Percentiles rank a stretch among this genome's conserved stretches.
phyloP scores from a whole-genome alignment of 2,797 vertebrate genomes.

The Centroberyx gerrardi region DNA sequence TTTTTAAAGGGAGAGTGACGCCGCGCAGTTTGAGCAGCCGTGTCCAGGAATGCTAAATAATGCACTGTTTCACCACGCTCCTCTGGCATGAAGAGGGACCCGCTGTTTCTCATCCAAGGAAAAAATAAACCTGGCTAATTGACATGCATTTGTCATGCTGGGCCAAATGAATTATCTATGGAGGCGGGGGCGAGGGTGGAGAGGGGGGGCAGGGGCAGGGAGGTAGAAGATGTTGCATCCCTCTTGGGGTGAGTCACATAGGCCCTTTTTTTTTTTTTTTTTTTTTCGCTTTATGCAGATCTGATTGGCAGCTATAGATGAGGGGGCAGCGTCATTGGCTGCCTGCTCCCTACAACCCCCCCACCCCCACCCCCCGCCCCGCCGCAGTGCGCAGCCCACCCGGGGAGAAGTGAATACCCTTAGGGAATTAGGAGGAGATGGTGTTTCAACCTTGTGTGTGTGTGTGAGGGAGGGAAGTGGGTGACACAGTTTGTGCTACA shows the following conservation, averaged over 20 bases:
- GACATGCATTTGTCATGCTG: constrained; percentile 82
- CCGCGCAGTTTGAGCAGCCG: constrained; percentile 47
- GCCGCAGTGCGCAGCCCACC: background rate
- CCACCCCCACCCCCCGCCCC: background rate
- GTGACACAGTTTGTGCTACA: too few relatives aligned
- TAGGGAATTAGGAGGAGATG: background rate
- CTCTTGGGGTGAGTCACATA: constrained; percentile 58
- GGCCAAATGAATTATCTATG: constrained; percentile 82
- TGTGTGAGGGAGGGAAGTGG: too few relatives aligned
- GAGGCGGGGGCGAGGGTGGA: constrained; percentile 30
- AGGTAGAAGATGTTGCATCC: constrained; percentile 51
- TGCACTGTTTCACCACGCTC: constrained; percentile 63
- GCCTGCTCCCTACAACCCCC: background rate
- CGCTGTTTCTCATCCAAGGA: constrained; percentile 69
- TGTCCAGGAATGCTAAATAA: constrained; percentile 79
- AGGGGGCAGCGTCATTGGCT: background rate
- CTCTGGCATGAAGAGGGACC: constrained; percentile 44
- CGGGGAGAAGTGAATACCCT: constrained; percentile 1
- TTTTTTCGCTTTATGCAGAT: constrained; percentile 1
- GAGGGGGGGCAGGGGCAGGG: constrained; percentile 32
- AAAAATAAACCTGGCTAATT: constrained; percentile 78
- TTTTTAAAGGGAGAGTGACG: constrained; percentile 52
- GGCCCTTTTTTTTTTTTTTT: background rate
- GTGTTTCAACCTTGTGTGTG: background rate
- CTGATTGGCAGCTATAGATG: constrained; percentile 44